Percentiles rank a stretch among this genome's conserved stretches.
Evolutionary conservation across 2,888 invertebrate genomes (phyloP).

Genomic region (Ormyrus pomaceus): DNA sequence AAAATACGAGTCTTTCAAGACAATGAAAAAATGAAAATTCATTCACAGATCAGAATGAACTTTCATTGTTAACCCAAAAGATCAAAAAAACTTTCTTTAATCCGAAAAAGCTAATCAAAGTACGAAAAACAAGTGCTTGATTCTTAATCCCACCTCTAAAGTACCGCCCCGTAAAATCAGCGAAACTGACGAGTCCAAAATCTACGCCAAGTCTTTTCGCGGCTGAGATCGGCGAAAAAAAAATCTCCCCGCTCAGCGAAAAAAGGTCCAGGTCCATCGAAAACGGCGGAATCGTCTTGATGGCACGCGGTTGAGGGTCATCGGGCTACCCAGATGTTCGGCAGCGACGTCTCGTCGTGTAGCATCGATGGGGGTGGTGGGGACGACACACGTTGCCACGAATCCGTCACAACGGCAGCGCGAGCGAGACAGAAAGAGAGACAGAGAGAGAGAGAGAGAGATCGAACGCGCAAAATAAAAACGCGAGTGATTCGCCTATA

Average conservation of each 20-base stretch:
- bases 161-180: too few species aligned
- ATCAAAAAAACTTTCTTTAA: too few species aligned
- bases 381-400: constrained; percentile 18
- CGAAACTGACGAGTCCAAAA: too few species aligned
- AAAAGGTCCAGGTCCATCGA: not conserved
- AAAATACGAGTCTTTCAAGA: too few species aligned
- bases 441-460: not conserved
- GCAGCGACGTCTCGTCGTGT: not conserved
- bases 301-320: constrained; percentile 51
- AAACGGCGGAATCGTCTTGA: constrained; percentile 45
- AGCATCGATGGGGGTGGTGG: not conserved
- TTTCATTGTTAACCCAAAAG: too few species aligned
- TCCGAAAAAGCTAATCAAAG: too few species aligned
- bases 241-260: not conserved
- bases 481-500: constrained; percentile 15
- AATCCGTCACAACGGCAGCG: constrained; percentile 42
- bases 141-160: too few species aligned
- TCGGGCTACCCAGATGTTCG: constrained; percentile 53
- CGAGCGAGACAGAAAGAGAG: constrained; percentile 31
- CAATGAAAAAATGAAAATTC: too few species aligned
- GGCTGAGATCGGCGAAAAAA: too few species aligned
- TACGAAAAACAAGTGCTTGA: too few species aligned
- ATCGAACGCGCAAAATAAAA: constrained; percentile 51
- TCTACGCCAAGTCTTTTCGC: too few species aligned
- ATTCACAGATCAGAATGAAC: too few species aligned